Percentiles rank a stretch among this genome's conserved stretches.
phyloP scores from a whole-genome alignment of 2,113 vertebrate species.

The Cephalopterus ornatus region DNA sequence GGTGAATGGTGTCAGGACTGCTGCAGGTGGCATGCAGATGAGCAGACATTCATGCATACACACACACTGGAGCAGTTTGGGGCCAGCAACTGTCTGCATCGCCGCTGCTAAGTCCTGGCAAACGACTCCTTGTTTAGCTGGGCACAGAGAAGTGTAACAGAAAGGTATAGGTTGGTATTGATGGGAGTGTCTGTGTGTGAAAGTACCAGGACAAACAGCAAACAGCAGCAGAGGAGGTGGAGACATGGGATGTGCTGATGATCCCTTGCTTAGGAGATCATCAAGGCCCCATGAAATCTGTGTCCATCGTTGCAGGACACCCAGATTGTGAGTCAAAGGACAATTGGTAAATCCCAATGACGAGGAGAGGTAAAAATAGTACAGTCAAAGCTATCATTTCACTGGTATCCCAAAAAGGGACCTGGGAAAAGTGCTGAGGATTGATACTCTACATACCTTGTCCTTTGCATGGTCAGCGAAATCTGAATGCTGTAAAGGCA shows the following conservation, averaged over 20 bases:
- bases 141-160: background rate
- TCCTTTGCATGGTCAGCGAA: background rate
- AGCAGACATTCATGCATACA: no score
- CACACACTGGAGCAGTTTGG: background rate
- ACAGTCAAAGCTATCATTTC: background rate
- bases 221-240: background rate
- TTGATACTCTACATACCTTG: rapidly evolving
- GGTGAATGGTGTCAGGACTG: background rate
- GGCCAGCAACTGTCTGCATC: background rate
- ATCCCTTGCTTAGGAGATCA: background rate
- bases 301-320: background rate
- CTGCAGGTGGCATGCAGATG: background rate
- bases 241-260: background rate
- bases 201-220: background rate
- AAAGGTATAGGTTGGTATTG: background rate
- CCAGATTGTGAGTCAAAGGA: background rate
- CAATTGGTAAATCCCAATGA: background rate
- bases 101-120: background rate
- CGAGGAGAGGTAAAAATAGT: background rate
- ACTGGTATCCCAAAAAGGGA: background rate
- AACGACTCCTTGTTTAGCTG: background rate
- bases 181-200: background rate
- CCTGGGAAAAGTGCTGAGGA: background rate
- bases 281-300: background rate
- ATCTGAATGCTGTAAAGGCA: background rate